Evolutionary conservation across 2,113 vertebrate species (phyloP).

Genomic region (Hyaena hyaena): DNA sequence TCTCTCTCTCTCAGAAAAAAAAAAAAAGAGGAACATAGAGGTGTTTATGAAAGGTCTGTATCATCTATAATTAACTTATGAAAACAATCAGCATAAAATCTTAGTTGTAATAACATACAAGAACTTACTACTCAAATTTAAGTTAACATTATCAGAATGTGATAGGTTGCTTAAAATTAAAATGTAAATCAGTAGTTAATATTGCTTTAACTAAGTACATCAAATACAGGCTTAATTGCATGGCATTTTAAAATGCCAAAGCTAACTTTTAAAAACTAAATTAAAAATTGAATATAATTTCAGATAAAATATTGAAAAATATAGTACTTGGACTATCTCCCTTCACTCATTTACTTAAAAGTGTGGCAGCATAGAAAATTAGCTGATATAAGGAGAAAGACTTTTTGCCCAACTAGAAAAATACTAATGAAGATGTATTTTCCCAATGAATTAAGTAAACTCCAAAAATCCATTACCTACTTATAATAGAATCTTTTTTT

Average conservation of each 20-base stretch:
- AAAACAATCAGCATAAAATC: constrained; percentile 30
- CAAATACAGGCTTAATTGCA: not conserved
- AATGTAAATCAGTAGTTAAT: constrained; percentile 2
- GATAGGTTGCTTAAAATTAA: constrained; percentile 15
- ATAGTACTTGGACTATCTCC: not conserved
- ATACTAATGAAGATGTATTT: not conserved
- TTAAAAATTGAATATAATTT: constrained; percentile 49
- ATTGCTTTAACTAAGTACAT: constrained; percentile 35
- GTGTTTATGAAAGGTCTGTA: not conserved
- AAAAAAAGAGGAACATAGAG: not conserved
- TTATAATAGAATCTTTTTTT: not conserved
- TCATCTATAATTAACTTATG: constrained; percentile 11
- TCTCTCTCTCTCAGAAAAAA: too few species aligned
- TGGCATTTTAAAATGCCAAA: constrained; percentile 36
- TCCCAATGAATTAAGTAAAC: not conserved
- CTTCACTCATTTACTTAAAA: not conserved
- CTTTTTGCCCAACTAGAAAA: not conserved
- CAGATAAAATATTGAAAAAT: constrained; percentile 33
- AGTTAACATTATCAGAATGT: not conserved
- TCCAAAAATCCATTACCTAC: not conserved
- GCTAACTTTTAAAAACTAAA: constrained; percentile 13
- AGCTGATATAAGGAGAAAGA: not conserved
- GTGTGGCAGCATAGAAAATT: constrained; percentile 25
- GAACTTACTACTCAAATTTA: not conserved
- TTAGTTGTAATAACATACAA: not conserved